Percentiles rank a stretch among this genome's conserved stretches.
Conservation (phyloP, 2,113 vertebrate species). For the Eonycteris spelaea region DNA sequence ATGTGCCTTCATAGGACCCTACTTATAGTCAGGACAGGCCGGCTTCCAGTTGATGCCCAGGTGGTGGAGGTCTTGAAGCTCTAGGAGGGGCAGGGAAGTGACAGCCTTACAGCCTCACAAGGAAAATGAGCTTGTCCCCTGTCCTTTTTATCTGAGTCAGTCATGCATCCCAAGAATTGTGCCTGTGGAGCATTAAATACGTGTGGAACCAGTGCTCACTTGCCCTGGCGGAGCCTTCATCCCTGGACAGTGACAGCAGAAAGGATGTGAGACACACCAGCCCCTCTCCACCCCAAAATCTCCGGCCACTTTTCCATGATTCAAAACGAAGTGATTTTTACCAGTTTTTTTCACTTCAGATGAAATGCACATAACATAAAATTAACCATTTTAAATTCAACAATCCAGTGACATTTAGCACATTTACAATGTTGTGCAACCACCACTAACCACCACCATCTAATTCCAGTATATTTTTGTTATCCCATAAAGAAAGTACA, state of each 20-base stretch:
- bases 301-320: neutral
- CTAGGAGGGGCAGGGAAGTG: neutral
- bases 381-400: neutral
- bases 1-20: neutral
- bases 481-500: neutral
- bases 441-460: neutral
- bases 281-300: neutral
- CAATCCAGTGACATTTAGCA: neutral
- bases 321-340: neutral
- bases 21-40: neutral
- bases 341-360: neutral
- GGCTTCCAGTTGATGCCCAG: neutral
- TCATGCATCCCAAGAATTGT: neutral
- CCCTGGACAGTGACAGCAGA: too few species aligned
- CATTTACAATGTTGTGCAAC: neutral
- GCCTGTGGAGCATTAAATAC: rapidly evolving
- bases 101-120: neutral
- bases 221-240: neutral
- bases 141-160: neutral
- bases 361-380: neutral
- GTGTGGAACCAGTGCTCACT: neutral
- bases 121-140: neutral
- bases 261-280: neutral
- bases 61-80: neutral
- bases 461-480: neutral